Percentiles rank a stretch among this genome's conserved stretches.
Conservation (phyloP, 1,140 invertebrate species). For the Phenacoccus solenopsis region DNA sequence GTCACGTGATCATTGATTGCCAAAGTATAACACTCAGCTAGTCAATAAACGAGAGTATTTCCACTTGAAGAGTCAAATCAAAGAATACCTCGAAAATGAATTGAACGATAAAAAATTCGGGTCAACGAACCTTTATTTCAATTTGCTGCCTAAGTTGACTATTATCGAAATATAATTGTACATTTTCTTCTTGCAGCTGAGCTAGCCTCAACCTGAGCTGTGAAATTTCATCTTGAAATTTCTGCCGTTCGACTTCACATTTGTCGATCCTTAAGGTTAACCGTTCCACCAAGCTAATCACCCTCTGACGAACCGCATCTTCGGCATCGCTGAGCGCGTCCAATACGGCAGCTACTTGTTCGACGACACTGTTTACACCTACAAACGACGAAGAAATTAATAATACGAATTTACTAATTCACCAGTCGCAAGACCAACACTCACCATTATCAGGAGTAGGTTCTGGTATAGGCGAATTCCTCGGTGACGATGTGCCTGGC, state of each 20-base stretch:
- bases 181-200: slow-evolving; percentile 20
- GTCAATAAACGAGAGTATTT: no score
- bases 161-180: slow-evolving; percentile 7
- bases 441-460: not conserved
- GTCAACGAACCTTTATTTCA: slow-evolving; percentile 21
- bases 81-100: no score
- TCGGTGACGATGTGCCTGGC: not conserved
- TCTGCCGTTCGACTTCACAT: slow-evolving; percentile 25
- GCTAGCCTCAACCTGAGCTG: slow-evolving; percentile 23
- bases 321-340: slow-evolving; percentile 31
- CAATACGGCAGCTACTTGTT: slow-evolving; percentile 30
- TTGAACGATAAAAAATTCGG: no score
- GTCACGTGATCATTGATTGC: no score
- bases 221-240: slow-evolving; percentile 24
- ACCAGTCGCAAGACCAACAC: not conserved
- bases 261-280: slow-evolving; percentile 27
- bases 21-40: no score
- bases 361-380: slow-evolving; percentile 27
- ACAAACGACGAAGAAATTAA: slow-evolving; percentile 8
- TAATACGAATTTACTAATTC: not conserved
- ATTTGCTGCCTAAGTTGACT: slow-evolving; percentile 23
- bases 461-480: slow-evolving; percentile 3
- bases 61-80: no score
- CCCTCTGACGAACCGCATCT: slow-evolving; percentile 30
- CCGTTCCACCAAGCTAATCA: slow-evolving; percentile 28